Base-by-base conservation (phyloP, 2,113 vertebrate genomes). In the Pogona vitticeps region DNA sequence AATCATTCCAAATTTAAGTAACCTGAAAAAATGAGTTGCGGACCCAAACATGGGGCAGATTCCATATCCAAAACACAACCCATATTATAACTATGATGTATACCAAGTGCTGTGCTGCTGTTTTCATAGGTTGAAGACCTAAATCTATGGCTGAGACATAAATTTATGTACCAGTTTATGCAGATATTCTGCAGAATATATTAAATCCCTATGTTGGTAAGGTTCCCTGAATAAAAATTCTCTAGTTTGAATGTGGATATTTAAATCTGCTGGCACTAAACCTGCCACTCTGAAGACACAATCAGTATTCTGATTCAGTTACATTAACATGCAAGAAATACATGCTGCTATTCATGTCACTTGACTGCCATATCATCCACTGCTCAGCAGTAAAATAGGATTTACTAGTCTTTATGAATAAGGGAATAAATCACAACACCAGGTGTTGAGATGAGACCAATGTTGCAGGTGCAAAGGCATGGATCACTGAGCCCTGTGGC, bases 401-500 rank as follows among this genome's bases (percentile, higher is more conserved):
- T 93, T 88, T 95, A 90, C 91, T 93, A 92, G 84, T 75, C 67
- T 86, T 76, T 84, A 77, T 67, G 91, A 95, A 94, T 93, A 94
- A 94, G 91, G 93, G 92, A 94, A 92, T 95, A 96, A 96, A 95
- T 96, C 95, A 96, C 89, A 93, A 91, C 92, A 94, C 96, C 96
- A 96, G 96, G 96, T 96, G 97, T 96, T 93, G 94, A 95, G 95
- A 96, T 91, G 95, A 95, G 94, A 92, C 93, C 80, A 92, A 93
- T 96, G 96, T 96, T 98, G 98, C 98, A 98, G 97, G 97, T 98
- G 97, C 97, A 97, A 91, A 96, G 92, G 94, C 91, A 96, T 90
- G 52, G 91, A 92, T 95, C 91, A 90, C 75, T 91, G 95, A 94
- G 84, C 91, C 93, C 91, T 95, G 95, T 94, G 95, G 95, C 94